These are phyloP conservation scores for Beris chalybata DNA, from an alignment of 2,888 invertebrate species.

Conservation along the genomic window DNA sequence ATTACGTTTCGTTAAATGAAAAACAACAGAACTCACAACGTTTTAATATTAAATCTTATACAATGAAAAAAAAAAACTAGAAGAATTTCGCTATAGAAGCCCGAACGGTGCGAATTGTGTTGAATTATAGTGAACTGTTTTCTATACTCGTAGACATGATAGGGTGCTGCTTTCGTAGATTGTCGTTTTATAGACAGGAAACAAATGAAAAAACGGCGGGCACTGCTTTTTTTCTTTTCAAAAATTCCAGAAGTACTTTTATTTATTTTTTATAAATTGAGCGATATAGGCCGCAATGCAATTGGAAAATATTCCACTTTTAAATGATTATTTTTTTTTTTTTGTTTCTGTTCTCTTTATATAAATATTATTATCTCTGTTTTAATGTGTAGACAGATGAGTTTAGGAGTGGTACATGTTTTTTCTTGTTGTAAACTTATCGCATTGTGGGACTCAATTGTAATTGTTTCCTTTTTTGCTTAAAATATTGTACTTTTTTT, in stretches of 20 bases:
- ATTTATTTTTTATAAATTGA: neutral
- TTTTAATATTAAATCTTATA: neutral
- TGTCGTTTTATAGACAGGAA: neutral
- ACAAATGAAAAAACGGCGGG: neutral
- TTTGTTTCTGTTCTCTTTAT: constrained; percentile 1
- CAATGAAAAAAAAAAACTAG: neutral
- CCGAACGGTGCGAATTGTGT: constrained; percentile 1
- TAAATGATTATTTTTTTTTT: constrained; percentile 9
- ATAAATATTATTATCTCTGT: neutral
- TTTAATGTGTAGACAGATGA: constrained; percentile 1
- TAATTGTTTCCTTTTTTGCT: constrained; percentile 16
- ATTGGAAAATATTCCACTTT: constrained; percentile 26
- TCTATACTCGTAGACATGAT: constrained; percentile 2
- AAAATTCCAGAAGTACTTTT: constrained; percentile 31
- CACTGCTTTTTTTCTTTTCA: constrained; percentile 1
- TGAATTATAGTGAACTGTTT: constrained; percentile 4
- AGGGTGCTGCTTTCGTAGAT: constrained; percentile 13
- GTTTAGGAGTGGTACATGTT: neutral
- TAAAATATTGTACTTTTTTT: constrained; percentile 30
- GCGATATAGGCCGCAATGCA: neutral
- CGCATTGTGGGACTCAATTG: neutral
- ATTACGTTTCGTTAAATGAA: neutral
- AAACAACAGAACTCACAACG: neutral
- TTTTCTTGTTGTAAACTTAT: neutral
- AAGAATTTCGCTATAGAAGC: neutral